Evolutionary conservation across 2,888 invertebrate species (phyloP), one percentile per base, ranked within the genome.

Genomic region (Athalia circularis): DNA sequence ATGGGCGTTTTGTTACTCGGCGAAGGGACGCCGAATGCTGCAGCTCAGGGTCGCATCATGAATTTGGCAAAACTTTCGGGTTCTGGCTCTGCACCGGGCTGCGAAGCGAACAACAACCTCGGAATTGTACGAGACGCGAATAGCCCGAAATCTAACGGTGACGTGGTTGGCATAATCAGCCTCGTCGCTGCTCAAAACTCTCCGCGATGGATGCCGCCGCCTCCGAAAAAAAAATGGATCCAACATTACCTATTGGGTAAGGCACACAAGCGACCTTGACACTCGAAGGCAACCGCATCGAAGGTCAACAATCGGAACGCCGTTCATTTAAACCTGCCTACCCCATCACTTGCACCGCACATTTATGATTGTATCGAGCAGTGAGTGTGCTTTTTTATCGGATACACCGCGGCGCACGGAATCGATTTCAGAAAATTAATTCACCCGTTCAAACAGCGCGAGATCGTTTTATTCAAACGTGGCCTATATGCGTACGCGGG

Each of bases 141-240:
- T 81, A 82, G 80, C 67, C 79, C 80, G 57, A 65, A 78, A 75
- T 78, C 62, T 75, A 74, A 68, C 54, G 74, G 80, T 64, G 70
- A 82, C 80, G 83, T 85, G 79, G 83, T 85, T 77, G 83, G 80
- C 77, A 85, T 85, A 77, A 83, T 85, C 83, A 83, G 84, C 80
- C 82, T 84, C 68, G 83, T 81, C 62, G 82, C 82, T 78, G 80
- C 80, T 11, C 80, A 83, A 79, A 82, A 84, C 68, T 81, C 82
- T 65, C 82, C 82, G 57, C 84, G 83, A 80, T 89, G 89, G 88
- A 87, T 87, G 81, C 92, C 94, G 57, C 93, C 91, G 65, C 90
- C 94, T 77, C 94, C 95, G 64, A 95, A 95, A 91, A 95, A 95
- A 91, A 94, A 95, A 89, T 95, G 95, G 94, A 94, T 94, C 82